Percentiles rank a stretch among this genome's conserved stretches.
Evolutionary conservation across 2,888 invertebrate genomes (phyloP).

Genomic region (Volucella bombylans): DNA sequence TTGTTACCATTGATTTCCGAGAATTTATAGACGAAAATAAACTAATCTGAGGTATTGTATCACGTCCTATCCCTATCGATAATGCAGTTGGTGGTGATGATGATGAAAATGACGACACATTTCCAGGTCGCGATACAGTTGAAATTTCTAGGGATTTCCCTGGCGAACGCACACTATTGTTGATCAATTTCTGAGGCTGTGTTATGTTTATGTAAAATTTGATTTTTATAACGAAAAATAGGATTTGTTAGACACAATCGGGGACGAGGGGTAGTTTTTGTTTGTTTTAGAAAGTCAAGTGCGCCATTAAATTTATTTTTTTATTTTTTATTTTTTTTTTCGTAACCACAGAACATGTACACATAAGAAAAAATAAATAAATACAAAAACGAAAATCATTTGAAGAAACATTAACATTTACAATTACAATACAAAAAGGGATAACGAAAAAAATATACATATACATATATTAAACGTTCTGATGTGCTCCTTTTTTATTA

Average conservation of each 20-base stretch:
- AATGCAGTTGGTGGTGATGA: slow-evolving; percentile 23
- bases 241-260: slow-evolving; percentile 54
- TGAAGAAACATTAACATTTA: slow-evolving; percentile 48
- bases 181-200: slow-evolving; percentile 37
- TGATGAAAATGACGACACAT: slow-evolving; percentile 13
- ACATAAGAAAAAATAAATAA: slow-evolving; percentile 39
- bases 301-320: slow-evolving; percentile 36
- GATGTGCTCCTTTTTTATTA: slow-evolving; percentile 22
- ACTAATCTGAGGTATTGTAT: neutral
- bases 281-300: slow-evolving; percentile 23
- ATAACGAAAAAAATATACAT: neutral
- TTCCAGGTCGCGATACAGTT: neutral
- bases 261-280: slow-evolving; percentile 21
- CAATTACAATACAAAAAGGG: slow-evolving; percentile 13
- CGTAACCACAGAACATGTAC: slow-evolving; percentile 45
- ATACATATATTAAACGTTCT: neutral
- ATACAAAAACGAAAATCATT: slow-evolving; percentile 39
- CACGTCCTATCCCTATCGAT: neutral
- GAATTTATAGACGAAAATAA: neutral
- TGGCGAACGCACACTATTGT: slow-evolving; percentile 10
- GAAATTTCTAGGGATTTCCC: neutral
- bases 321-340: neutral
- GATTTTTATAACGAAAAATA: slow-evolving; percentile 30
- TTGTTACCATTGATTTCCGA: slow-evolving; percentile 25
- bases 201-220: slow-evolving; percentile 27